These are phyloP conservation scores for Rhinophrynus dorsalis DNA, from an alignment of 2,797 vertebrate species.

Conservation along the genomic window DNA sequence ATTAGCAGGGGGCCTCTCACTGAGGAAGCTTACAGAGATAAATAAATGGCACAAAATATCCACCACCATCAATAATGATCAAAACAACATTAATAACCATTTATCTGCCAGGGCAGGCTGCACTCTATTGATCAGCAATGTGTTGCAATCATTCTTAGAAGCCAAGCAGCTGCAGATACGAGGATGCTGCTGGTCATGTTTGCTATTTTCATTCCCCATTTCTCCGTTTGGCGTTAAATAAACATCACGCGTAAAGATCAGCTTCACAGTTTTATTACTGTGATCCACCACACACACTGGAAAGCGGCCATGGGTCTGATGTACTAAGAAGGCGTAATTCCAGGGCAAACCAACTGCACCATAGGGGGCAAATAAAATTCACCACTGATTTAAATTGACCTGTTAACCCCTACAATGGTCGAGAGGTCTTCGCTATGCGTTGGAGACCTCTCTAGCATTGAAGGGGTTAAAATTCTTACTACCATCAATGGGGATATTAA, in stretches of 20 bases:
- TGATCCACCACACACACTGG: not conserved
- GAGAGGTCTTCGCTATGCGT: too few relatives aligned
- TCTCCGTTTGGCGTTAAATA: not conserved
- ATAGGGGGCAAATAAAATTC: too few relatives aligned
- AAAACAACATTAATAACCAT: not conserved
- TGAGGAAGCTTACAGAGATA: conserved; percentile 9
- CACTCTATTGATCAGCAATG: too few relatives aligned
- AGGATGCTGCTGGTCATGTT: not conserved
- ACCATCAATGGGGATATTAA: too few relatives aligned
- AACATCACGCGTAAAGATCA: not conserved
- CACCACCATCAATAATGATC: not conserved
- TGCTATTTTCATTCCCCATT: not conserved
- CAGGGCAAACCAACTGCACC: too few relatives aligned
- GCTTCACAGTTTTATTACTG: not conserved
- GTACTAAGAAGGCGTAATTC: too few relatives aligned
- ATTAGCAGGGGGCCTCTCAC: not conserved
- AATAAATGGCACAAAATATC: conserved; percentile 11
- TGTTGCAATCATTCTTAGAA: too few relatives aligned
- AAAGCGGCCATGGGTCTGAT: not conserved
- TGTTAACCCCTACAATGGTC: too few relatives aligned
- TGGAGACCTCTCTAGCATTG: too few relatives aligned
- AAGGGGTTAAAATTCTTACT: too few relatives aligned
- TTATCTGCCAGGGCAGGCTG: not conserved
- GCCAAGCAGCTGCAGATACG: not conserved
- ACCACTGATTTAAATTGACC: too few relatives aligned